Evolutionary conservation across 2,797 vertebrate species (phyloP), one percentile per base, ranked within the genome.

Genomic region (Yasuhikotakia modesta): DNA sequence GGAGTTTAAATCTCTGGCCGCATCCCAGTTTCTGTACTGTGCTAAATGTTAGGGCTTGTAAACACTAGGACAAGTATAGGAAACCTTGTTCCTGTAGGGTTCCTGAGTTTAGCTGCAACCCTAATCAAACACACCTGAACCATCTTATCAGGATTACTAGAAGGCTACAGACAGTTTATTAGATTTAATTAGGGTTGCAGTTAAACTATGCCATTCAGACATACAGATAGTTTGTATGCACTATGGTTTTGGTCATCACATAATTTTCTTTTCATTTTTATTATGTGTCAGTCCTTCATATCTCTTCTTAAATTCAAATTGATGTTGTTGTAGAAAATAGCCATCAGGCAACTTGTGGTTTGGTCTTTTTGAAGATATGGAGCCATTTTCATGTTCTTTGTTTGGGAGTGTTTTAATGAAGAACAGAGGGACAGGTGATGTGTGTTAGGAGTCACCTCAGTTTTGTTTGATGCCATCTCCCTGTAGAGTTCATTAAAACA

Each of bases 401-500:
- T 68, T 63, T 70, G 65, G 55, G 72, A 72, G 30, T 8, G 27
- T 48, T 77, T 68, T 50, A 77, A 68, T 60, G 53, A 76, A 61
- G 27, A 69, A 73, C 22, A 30, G 22, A 35, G 75, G 24, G 17
- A 22, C 5, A 43, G 72, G 60, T 74, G 30, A 80, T 52, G 4
- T 53, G 70, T 32, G 48, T 50, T 22, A 46, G 48, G 46, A 70
- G 58, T 16, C 68, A 4, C 57, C 16, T 24, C 24, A 46, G 46
- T 66, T 5, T 48, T 70, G 27, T 57, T 66, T 43, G 58, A 60
- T 57, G 22, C 27, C 5, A 4, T 14, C 74, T 75, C 71, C 75
- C 80, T 39, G 32, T 17, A 43, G 80, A 76, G 67, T 80, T 84
- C 74, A 80, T 84, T 84, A 75, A 22, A 32, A 22, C 17, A 5